Evolutionary conservation across 2,797 vertebrate genomes (phyloP).

Genomic region (Coregonus sp.): DNA sequence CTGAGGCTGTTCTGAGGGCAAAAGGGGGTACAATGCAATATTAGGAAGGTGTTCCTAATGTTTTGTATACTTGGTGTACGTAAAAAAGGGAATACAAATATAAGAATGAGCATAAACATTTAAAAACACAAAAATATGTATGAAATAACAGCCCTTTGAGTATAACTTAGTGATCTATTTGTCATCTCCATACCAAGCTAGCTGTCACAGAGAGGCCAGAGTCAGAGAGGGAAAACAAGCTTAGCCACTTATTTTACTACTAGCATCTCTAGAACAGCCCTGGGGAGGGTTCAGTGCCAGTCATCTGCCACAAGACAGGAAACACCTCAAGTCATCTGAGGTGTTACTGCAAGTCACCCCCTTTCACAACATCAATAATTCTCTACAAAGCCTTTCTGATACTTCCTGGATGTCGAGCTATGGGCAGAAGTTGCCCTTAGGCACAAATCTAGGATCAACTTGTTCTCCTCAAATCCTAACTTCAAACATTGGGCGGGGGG

Average conservation of each 20-base stretch:
- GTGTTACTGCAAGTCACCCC: background rate
- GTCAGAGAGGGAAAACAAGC: background rate
- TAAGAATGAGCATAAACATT: background rate
- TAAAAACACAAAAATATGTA: conserved; percentile 1
- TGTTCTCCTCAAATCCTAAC: too few relatives aligned
- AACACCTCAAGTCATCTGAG: background rate
- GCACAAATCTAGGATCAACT: too few relatives aligned
- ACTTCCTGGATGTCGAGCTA: background rate
- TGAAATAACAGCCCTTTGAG: background rate
- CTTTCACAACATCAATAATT: background rate
- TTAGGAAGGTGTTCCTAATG: too few relatives aligned
- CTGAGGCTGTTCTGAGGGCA: too few relatives aligned
- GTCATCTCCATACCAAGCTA: background rate
- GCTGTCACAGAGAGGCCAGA: background rate
- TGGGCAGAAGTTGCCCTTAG: background rate
- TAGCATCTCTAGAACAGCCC: background rate
- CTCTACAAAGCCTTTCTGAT: background rate
- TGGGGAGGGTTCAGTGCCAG: background rate
- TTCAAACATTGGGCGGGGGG: too few relatives aligned
- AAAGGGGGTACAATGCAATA: too few relatives aligned
- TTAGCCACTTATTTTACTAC: background rate
- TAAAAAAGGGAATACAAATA: background rate
- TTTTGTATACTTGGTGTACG: too few relatives aligned
- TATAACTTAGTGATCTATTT: background rate
- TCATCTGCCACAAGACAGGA: conserved; percentile 6